Base-by-base conservation (phyloP, 1,140 invertebrate genomes). In the Drosophila santomea region DNA sequence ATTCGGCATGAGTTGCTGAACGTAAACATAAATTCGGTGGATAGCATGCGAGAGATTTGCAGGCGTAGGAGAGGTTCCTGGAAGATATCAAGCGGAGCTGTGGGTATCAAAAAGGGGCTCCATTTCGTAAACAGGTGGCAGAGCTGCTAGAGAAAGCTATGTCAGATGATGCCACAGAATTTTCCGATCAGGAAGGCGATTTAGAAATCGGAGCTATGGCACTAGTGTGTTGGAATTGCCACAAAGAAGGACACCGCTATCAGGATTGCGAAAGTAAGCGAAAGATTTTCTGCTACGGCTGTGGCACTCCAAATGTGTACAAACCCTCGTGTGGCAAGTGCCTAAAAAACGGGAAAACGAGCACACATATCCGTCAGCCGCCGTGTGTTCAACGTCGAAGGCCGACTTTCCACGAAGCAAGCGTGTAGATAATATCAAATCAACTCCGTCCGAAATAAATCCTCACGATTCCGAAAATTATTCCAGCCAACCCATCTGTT, bases 211-310 rank as follows among this genome's bases (percentile, higher is more conserved):
- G 5, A 2, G 44, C 44, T 0, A 4, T 50, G 20, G 63, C 51
- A 0, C 2, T 54, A 5, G 41, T 64, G 11, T 75, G 59, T 23
- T 75, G 67, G 35, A 75, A 76, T 3, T 75, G 66, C 20, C 51
- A 35, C 0, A 54, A 67, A 15, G 35, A 50, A 8, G 73, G 66
- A 3, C 59, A 71, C 28, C 17, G 58, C 10, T 62, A 63, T 25
- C 54, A 71, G 0, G 50, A 75, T 12, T 75, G 73, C 10, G 12
- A 36, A 1, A 36, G 36, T 15, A 44, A 59, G 6, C 57, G 6
- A 11, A 12, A 38, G 11, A 23, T 59, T 4, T 59, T 59, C 11
- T 59, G 44, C 2, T 43, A n/a, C 4, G 54, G 23, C 4, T 56
- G 38, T 17, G 38, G 54, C 8, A 20, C 20, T 1, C 17, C 17